Conservation (phyloP, 1,140 invertebrate species). For the Temnothorax curvispinosus region DNA sequence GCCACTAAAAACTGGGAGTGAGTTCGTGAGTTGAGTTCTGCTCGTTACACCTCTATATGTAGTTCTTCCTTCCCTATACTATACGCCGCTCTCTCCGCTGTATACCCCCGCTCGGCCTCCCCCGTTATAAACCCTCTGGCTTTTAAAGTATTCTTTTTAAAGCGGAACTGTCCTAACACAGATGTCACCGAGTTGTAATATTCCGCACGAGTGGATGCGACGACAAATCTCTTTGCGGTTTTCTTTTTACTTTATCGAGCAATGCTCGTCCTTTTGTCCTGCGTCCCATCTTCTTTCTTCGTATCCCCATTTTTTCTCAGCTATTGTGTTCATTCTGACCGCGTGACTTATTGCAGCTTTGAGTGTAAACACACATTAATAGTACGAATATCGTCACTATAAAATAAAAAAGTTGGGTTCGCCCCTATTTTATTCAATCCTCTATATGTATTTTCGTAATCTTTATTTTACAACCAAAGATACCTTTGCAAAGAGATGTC, state of each 20-base stretch:
- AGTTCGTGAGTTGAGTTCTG: slow-evolving; percentile 87
- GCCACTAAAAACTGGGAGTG: slow-evolving; percentile 86
- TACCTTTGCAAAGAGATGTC: background rate
- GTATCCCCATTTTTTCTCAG: background rate
- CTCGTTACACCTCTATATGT: slow-evolving; percentile 86
- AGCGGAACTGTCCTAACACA: slow-evolving; percentile 85
- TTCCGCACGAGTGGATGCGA: slow-evolving; percentile 70
- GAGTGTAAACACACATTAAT: background rate
- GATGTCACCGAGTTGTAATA: slow-evolving; percentile 83
- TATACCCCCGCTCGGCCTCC: slow-evolving; percentile 74
- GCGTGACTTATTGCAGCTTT: background rate
- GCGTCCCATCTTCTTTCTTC: background rate
- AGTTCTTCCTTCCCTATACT: slow-evolving; percentile 86
- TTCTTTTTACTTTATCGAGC: slow-evolving; percentile 30
- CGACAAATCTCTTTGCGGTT: slow-evolving; percentile 36
- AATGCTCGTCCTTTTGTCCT: background rate
- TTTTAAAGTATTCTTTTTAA: slow-evolving; percentile 87
- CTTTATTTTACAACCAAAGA: background rate
- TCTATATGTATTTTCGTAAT: background rate
- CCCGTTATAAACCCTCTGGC: slow-evolving; percentile 86
- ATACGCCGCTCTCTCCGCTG: slow-evolving; percentile 78
- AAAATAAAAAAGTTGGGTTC: background rate
- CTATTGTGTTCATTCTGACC: background rate
- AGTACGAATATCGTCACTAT: background rate
- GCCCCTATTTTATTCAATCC: background rate